A percentile compares a stretch with the other conserved stretches of the same genome.
phyloP scores from a whole-genome alignment of 2,888 invertebrate genomes.

The Ligdia adustata region DNA sequence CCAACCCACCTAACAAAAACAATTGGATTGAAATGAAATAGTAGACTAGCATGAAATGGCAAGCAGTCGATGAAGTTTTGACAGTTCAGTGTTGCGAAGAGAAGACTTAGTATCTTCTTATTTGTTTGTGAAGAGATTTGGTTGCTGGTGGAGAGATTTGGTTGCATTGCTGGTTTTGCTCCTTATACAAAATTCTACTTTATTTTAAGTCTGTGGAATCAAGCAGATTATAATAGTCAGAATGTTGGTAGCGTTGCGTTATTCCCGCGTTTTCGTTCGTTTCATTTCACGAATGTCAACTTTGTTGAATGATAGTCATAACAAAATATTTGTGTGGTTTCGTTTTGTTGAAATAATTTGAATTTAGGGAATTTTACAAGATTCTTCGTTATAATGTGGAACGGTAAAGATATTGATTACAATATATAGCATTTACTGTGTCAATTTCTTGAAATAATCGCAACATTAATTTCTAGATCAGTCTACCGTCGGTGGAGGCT shows the following conservation, averaged over 20 bases:
- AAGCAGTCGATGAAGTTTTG: too few species aligned
- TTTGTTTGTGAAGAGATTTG: background rate
- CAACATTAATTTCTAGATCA: conserved; percentile 57
- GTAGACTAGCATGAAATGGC: too few species aligned
- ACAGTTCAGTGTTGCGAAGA: too few species aligned
- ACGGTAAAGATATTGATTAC: conserved; percentile 47
- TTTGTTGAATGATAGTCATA: too few species aligned
- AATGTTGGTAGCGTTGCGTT: background rate
- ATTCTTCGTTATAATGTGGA: too few species aligned
- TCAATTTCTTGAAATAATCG: background rate
- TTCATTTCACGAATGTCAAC: too few species aligned
- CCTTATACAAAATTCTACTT: background rate
- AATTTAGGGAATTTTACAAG: too few species aligned
- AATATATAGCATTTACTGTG: background rate
- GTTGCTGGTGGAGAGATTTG: background rate
- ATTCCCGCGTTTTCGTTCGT: background rate
- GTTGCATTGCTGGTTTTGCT: background rate
- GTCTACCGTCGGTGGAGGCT: conserved; percentile 74
- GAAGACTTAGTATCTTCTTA: too few species aligned
- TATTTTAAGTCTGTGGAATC: background rate
- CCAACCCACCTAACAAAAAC: too few species aligned
- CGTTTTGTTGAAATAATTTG: background rate
- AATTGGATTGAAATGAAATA: too few species aligned
- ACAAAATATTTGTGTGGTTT: background rate
- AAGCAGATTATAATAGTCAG: background rate